Percentiles rank a stretch among this genome's conserved stretches.
Evolutionary conservation across 2,113 vertebrate genomes (phyloP).

Genomic region (Setophaga kirtlandii): DNA sequence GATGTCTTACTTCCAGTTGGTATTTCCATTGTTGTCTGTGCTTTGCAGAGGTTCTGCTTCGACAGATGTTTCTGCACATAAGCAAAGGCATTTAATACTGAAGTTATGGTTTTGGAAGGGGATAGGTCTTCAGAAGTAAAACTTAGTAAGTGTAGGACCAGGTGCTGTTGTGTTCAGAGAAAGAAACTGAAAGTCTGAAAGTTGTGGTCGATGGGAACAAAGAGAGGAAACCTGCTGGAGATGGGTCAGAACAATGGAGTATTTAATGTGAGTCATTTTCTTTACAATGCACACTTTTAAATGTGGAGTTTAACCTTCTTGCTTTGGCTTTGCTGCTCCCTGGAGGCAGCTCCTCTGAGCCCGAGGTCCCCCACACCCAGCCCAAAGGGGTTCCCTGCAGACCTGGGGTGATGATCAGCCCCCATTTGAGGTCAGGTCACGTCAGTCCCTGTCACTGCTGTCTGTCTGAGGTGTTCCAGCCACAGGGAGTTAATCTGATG

Average conservation of each 20-base stretch:
- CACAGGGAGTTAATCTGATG: neutral
- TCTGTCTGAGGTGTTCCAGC: neutral
- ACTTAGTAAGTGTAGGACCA: neutral
- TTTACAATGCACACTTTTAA: neutral
- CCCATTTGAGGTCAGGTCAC: neutral
- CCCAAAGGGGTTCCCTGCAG: neutral
- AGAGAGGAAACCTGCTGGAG: neutral
- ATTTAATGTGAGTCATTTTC: neutral
- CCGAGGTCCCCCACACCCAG: accelerated
- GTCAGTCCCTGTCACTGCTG: neutral
- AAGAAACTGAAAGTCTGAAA: constrained; percentile 46
- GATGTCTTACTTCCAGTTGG: neutral
- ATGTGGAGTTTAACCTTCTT: neutral
- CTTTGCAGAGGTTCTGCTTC: neutral
- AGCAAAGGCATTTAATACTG: neutral
- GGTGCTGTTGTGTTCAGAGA: neutral
- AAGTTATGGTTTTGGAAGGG: neutral
- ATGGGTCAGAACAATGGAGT: neutral
- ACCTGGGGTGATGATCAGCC: accelerated
- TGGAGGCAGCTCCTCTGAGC: neutral
- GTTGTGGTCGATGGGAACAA: neutral
- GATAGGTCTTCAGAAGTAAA: neutral
- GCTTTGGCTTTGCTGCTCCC: neutral
- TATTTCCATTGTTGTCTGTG: neutral
- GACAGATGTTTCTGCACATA: neutral